phyloP scores from a whole-genome alignment of 2,888 invertebrate species.

The Desoria tigrina region DNA sequence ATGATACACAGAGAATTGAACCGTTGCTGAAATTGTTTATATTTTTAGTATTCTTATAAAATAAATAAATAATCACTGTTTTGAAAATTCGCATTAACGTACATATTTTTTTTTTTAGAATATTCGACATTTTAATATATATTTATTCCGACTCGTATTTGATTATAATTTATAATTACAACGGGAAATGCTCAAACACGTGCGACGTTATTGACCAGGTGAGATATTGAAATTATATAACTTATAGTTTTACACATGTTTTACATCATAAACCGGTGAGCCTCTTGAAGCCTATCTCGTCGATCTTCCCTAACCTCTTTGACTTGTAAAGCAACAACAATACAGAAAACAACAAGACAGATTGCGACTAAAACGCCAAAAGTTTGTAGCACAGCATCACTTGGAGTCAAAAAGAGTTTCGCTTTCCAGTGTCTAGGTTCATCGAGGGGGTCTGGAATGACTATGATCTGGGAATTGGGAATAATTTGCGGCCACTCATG shows the following conservation, averaged over 20 bases:
- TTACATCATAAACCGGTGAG: slow-evolving; percentile 66
- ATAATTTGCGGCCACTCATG: slow-evolving; percentile 88
- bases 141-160: no score
- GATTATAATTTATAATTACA: no score
- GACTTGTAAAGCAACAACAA: slow-evolving; percentile 83
- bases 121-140: no score
- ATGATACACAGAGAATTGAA: no score
- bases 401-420: slow-evolving; percentile 90
- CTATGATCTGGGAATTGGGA: slow-evolving; percentile 95
- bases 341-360: slow-evolving; percentile 78
- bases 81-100: no score
- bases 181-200: no score
- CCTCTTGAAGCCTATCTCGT: slow-evolving; percentile 74
- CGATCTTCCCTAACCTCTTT: slow-evolving; percentile 82
- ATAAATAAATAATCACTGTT: no score
- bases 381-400: slow-evolving; percentile 85
- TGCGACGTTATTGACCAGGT: no score
- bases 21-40: no score
- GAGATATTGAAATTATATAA: no score
- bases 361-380: slow-evolving; percentile 84
- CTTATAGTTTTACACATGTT: not conserved
- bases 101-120: no score
- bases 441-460: slow-evolving; percentile 81
- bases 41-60: no score
- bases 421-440: slow-evolving; percentile 81